Evolutionary conservation across 37 sponge, comb jelly and placozoan species (phyloP).

Genomic region (Chondrilla cf. caribensis): DNA sequence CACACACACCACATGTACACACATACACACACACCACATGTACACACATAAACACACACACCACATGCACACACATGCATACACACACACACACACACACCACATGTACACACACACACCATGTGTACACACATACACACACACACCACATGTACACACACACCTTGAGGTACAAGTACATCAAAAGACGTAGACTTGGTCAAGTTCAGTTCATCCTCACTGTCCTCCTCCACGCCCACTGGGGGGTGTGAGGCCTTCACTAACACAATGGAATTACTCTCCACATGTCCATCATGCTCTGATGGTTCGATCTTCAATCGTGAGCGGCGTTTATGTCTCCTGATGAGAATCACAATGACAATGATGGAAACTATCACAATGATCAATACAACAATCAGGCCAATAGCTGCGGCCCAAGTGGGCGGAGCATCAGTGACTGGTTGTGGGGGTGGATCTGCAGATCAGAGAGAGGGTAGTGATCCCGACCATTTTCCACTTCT

Average conservation of each 20-base stretch:
- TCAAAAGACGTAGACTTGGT: conserved; percentile 28
- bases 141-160: neutral
- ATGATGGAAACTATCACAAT: neutral
- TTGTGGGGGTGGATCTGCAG: neutral
- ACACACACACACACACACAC: too few species aligned
- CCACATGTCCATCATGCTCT: neutral
- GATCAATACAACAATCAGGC: conserved; percentile 5
- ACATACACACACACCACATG: too few species aligned
- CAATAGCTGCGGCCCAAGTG: conserved; percentile 2
- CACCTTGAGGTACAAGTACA: conserved; percentile 52
- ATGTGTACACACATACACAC: neutral
- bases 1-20: too few species aligned
- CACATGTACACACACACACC: neutral
- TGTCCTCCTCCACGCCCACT: neutral
- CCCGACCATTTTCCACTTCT: too few species aligned
- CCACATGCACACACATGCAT: too few species aligned
- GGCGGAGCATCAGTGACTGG: neutral
- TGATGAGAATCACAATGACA: neutral
- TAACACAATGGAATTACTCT: neutral
- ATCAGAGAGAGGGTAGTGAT: too few species aligned
- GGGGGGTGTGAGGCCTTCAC: neutral
- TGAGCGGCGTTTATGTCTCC: neutral
- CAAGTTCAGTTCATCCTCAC: conserved; percentile 24
- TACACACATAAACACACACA: too few species aligned
- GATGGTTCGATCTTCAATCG: neutral